Base-by-base conservation (phyloP, 2,888 invertebrate genomes). In the Cryptophagus acutangulus region DNA sequence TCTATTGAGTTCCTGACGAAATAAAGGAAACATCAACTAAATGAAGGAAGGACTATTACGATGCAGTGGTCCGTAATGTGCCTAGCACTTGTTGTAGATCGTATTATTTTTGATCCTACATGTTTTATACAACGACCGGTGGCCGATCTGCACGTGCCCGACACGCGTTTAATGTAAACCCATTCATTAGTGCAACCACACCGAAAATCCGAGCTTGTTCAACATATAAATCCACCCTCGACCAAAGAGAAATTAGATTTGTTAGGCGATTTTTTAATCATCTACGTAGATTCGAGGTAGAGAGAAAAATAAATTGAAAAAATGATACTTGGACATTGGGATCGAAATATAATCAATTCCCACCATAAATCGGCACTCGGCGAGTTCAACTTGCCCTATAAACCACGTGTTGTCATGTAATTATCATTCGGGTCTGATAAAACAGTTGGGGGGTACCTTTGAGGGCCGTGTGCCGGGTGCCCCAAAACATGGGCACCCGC, bases 141-240 rank as follows among this genome's bases (percentile, higher is more conserved):
- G 63, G 62, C 55, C 57, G 49, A 38, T 45, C 45, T 46, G 56
- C 69, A 68, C 69, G 69, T 69, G 70, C 46, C 51, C 38, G 61
- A 52, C 69, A 67, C 68, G 66, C 67, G 66, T 58, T 57, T 55
- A 63, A 67, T 64, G 67, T 69, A 70, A 70, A 70, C 70, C 67
- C 65, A 69, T 70, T 70, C 70, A 70, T 70, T 70, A 69, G 67
- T 60, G 66, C 67, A 67, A 68, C 70, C 70, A 63, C 69, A 68
- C 67, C 61, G 67, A 66, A 67, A 67, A 68, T 65, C 63, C 58
- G 52, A 47, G 46, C 55, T 47, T 40, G 13, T 36, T 40, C 40
- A 44, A 41, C 42, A 40, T 40, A 40, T 43, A 30, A 24, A 38
- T 31, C 15, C 28, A 37, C 37, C 29, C 37, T 29, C 29, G 40